Base-by-base conservation (phyloP, 1,140 invertebrate genomes). In the Drosophila carrolli region DNA sequence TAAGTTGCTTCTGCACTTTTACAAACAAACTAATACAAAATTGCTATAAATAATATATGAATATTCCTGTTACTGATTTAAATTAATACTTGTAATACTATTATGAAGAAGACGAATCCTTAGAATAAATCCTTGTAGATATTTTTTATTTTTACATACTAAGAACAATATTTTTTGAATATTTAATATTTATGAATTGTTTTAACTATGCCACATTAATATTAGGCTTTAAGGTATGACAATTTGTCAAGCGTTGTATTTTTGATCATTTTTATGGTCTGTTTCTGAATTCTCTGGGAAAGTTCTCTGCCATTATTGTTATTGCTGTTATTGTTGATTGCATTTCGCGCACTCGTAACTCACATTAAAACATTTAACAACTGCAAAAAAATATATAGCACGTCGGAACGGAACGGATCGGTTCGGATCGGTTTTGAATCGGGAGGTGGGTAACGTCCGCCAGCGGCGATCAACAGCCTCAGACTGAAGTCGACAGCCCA, bases 391-490 rank as follows among this genome's bases (percentile, higher is more conserved):
- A 76, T 37, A 41, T 56, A 40, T 29, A 43, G 35, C 41, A 56
- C 41, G 47, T 41, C 67, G 68, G 48, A 54, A 38, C 46, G 66
- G 14, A 16, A 16, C 19, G 19, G 19, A 23, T 58, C 5, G 47
- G 27, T 29, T 50, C 35, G 70, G 29, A 66, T 35, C 37, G 16
- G 60, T 19, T n/a, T 44, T 43, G 53, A 11, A 56, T 14, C 47
- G 29, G 46, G 23, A 48, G 16, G 58, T 16, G 58, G 66, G 32
- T 16, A 11, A 83, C 80, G 72, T 85, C 63, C 72, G 80, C 61
- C 76, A 82, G 82, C 90, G 90, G 74, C 83, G 75, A 82, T 91
- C 74, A 74, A 78, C 90, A 90, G 90, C 89, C 90, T 91, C 80
- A 78, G 60, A 67, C 72, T 75, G 40, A 75, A 51, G 47, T 57